A percentile compares a stretch with the other conserved stretches of the same genome.
These are phyloP conservation scores for Zaprionus kolodkinae DNA, from an alignment of 1,140 invertebrate species.

Conservation along the genomic window DNA sequence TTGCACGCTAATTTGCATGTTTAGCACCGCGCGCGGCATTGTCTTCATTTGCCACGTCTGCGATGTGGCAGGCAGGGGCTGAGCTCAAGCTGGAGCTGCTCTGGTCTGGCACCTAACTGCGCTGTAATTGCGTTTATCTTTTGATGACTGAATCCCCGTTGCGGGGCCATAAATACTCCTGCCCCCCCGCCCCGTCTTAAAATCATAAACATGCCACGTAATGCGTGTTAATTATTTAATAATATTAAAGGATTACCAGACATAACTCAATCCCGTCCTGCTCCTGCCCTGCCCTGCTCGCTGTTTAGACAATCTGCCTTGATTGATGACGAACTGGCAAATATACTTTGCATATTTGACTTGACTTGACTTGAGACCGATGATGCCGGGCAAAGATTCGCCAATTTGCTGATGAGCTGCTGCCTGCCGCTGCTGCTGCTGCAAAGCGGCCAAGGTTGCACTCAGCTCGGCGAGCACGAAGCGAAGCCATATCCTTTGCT, in stretches of 20 bases:
- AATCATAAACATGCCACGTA: slow-evolving; percentile 68
- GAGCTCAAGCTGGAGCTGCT: slow-evolving; percentile 15
- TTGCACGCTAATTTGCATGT: slow-evolving; percentile 77
- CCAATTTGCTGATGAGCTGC: slow-evolving; percentile 56
- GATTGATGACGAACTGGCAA: slow-evolving; percentile 37
- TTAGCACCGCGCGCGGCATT: slow-evolving; percentile 63
- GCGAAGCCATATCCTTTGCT: slow-evolving; percentile 39
- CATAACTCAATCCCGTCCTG: slow-evolving; percentile 30
- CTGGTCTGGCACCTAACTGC: slow-evolving; percentile 43
- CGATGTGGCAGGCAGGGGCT: not conserved
- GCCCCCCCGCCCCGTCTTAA: slow-evolving; percentile 19
- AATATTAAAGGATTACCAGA: slow-evolving; percentile 76
- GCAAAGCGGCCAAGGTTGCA: slow-evolving; percentile 68
- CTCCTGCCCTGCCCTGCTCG: not conserved
- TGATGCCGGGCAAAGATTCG: slow-evolving; percentile 39
- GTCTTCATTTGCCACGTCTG: slow-evolving; percentile 50
- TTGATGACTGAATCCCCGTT: slow-evolving; percentile 70
- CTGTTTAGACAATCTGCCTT: slow-evolving; percentile 25
- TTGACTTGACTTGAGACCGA: slow-evolving; percentile 9
- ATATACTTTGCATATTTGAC: slow-evolving; percentile 19
- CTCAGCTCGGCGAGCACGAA: not conserved
- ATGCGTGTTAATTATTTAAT: slow-evolving; percentile 79
- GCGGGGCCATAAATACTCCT: slow-evolving; percentile 33
- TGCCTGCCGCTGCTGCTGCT: too few relatives aligned
- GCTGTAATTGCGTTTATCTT: slow-evolving; percentile 77